A percentile compares a stretch with the other conserved stretches of the same genome.
Conservation (phyloP, 2,113 vertebrate species). For the Saccopteryx leptura region DNA sequence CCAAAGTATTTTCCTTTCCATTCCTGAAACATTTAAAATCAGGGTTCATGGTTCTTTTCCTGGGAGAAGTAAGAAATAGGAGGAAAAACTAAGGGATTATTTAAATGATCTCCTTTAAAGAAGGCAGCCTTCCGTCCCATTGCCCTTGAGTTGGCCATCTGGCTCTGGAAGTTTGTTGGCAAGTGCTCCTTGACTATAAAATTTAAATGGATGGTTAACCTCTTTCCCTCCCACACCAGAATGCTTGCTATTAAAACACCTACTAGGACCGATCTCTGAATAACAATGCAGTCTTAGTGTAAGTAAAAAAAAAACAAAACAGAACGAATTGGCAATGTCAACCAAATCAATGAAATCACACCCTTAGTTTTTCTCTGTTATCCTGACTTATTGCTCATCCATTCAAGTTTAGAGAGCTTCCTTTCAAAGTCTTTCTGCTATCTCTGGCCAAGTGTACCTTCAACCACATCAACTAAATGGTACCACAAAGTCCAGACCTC, state of each 20-base stretch:
- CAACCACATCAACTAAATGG: not conserved
- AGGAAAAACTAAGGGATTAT: slow-evolving; percentile 19
- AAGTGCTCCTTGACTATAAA: slow-evolving; percentile 52
- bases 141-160: slow-evolving; percentile 64
- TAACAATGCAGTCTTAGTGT: not conserved
- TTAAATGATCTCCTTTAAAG: slow-evolving; percentile 54
- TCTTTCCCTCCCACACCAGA: not conserved
- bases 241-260: slow-evolving; percentile 48
- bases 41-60: not conserved
- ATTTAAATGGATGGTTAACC: slow-evolving; percentile 55
- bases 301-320: not conserved
- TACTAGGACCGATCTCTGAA: slow-evolving; percentile 6
- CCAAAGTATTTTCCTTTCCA: not conserved
- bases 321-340: not conserved
- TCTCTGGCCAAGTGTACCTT: not conserved
- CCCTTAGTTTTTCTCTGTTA: not conserved
- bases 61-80: not conserved
- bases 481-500: not conserved
- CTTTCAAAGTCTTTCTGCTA: not conserved
- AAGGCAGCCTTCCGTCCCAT: slow-evolving; percentile 36
- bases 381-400: not conserved
- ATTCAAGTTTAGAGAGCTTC: not conserved
- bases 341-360: not conserved
- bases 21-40: not conserved
- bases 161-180: slow-evolving; percentile 57